These are phyloP conservation scores for Sapayoa aenigma DNA, from an alignment of 2,113 vertebrate species.

Conservation along the genomic window DNA sequence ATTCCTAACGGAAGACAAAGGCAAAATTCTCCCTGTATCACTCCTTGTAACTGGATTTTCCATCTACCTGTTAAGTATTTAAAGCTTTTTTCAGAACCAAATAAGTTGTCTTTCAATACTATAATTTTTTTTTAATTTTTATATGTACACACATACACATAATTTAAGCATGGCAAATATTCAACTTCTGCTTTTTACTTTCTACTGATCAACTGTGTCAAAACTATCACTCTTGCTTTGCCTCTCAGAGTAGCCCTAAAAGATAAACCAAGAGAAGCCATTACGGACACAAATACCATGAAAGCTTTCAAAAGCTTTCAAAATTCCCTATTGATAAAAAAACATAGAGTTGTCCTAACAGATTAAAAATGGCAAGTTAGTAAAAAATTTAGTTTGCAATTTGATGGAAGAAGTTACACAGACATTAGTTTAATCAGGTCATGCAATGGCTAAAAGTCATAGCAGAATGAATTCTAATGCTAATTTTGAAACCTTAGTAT, in stretches of 20 bases:
- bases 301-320: background rate
- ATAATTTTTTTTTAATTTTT: background rate
- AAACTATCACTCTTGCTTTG: background rate
- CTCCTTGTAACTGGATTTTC: background rate
- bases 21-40: background rate
- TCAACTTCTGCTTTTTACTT: background rate
- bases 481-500: background rate
- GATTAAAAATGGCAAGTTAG: background rate
- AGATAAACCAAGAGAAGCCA: background rate
- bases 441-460: background rate
- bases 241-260: background rate
- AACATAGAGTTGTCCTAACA: background rate
- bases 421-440: background rate
- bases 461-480: background rate
- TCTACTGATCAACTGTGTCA: background rate
- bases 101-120: background rate
- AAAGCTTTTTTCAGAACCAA: background rate
- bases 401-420: background rate
- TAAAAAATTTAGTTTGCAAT: background rate
- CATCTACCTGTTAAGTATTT: background rate
- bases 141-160: background rate
- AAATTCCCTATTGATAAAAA: background rate
- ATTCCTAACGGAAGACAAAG: background rate
- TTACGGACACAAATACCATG: rapidly evolving
- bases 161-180: background rate